phyloP scores from a whole-genome alignment of 2,113 vertebrate species.

The Heteronetta atricapilla region DNA sequence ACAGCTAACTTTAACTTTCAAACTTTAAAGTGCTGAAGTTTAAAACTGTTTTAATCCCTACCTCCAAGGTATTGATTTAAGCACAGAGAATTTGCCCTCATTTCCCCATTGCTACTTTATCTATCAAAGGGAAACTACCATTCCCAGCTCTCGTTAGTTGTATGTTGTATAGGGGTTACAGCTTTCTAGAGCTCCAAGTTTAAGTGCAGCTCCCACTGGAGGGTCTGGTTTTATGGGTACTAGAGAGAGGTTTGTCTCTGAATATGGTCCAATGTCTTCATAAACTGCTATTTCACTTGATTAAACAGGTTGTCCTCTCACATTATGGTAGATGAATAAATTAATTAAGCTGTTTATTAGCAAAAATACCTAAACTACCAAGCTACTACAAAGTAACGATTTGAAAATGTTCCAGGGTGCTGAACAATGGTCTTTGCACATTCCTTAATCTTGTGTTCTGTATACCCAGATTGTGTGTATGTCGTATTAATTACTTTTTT shows the following conservation, averaged over 20 bases:
- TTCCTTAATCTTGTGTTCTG: background rate
- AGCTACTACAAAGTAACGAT: background rate
- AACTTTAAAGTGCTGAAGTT: background rate
- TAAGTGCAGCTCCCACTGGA: background rate
- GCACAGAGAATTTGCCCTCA: background rate
- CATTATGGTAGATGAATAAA: background rate
- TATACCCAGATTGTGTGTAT: background rate
- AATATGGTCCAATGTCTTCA: background rate
- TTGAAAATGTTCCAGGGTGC: background rate
- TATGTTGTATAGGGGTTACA: background rate
- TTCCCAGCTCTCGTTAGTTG: background rate
- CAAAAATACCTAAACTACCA: background rate
- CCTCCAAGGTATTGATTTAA: background rate
- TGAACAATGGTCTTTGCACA: background rate
- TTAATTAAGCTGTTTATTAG: background rate
- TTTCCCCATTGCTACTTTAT: background rate
- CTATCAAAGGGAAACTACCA: background rate
- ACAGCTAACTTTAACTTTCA: no score
- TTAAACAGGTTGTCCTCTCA: background rate
- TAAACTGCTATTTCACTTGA: no score
- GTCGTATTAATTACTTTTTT: background rate
- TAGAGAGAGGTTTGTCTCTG: background rate
- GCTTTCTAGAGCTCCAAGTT: background rate
- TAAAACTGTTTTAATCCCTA: background rate
- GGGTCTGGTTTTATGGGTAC: background rate